Base-by-base conservation (phyloP, 2,888 invertebrate genomes). In the Lapara coniferarum region DNA sequence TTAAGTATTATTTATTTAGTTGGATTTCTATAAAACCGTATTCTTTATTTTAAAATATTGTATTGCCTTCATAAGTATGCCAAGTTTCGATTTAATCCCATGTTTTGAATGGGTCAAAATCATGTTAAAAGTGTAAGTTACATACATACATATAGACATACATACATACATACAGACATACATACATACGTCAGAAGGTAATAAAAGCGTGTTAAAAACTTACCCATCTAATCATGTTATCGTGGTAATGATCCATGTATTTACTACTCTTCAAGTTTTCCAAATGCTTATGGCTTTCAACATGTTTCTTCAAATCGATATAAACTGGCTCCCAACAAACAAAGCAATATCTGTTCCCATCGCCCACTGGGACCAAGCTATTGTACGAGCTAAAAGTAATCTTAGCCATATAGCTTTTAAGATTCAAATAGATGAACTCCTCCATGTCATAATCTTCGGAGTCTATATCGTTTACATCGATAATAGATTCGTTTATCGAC, bases 341-440 rank as follows among this genome's bases (percentile, higher is more conserved):
- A 19, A 63, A 63, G 13, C 63, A 63, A 8, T 19, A 49, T 8
- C 63, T 63, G 2, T n/a, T 63, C 6, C 63, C 63, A 19, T 63
- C 63, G 0, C 63, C 63, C 6, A 19, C 46, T 13, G 63, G 63
- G 5, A 63, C 49, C 12, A 63, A 46, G 19, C 63, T 63, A 1
- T 63, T 63, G 19, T 63, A 63, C 46, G 63, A 46, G 19, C 46
- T 63, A 13, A 63, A 63, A 10, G 63, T 46, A 7, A 63, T 49
- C 19, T 63, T 63, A 12, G 19, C 46, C 12, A 49, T 49, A 2
- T 19, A 7, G 7, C 10, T 46, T 49, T 46, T 46, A 7, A 49
- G 46, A 49, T 49, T 16, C 49, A 63, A 46, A 19, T 63, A 63
- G 0, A 63, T 25, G 6, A 46, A 63, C 5, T 63, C 63, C 13